Base-by-base conservation (phyloP, 2,888 invertebrate species). In the Cephus sareptanus region DNA sequence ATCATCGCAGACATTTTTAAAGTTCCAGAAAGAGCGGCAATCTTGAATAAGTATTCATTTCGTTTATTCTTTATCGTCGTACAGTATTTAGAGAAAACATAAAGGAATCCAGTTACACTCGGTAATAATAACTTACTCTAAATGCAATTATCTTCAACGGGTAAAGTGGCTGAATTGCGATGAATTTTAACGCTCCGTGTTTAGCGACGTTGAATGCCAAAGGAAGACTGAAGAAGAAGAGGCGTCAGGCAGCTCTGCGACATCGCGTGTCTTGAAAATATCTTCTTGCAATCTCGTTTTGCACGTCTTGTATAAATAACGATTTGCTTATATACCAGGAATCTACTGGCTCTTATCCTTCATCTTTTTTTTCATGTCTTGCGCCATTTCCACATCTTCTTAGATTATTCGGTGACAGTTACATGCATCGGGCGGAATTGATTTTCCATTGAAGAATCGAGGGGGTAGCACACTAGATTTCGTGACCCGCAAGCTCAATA, bases 241-340 rank as follows among this genome's bases (percentile, higher is more conserved):
- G 76, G 79, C 78, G 78, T 78, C 71, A 75, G 76, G 75, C 74
- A 69, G 68, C 69, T 79, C 76, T 74, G 76, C 76, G 81, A 83
- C 87, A 81, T 89, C 87, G 89, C 89, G 89, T 89, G 89, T 77
- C 83, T 81, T 79, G 80, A 79, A 80, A 83, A 86, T 71, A 71
- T 71, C 85, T 88, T 89, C 85, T 82, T 79, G 74, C 78, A 83
- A 80, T 81, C 81, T 71, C 77, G 77, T 81, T 76, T 75, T 74
- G 80, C 77, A 79, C 79, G 77, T 81, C 75, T 76, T 79, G 75
- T 81, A 78, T 79, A 79, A 81, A 77, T 77, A 75, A 56, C 40
- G 40, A 56, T 56, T 9, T 56, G 23, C 40, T 9, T 15, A 6
- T 6, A 40, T 56, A 56, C 40, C 23, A 23, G 15, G 23, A 23